These are phyloP conservation scores for Steinernema khuongi DNA, from an alignment of 1,140 invertebrate species.

Conservation along the genomic window DNA sequence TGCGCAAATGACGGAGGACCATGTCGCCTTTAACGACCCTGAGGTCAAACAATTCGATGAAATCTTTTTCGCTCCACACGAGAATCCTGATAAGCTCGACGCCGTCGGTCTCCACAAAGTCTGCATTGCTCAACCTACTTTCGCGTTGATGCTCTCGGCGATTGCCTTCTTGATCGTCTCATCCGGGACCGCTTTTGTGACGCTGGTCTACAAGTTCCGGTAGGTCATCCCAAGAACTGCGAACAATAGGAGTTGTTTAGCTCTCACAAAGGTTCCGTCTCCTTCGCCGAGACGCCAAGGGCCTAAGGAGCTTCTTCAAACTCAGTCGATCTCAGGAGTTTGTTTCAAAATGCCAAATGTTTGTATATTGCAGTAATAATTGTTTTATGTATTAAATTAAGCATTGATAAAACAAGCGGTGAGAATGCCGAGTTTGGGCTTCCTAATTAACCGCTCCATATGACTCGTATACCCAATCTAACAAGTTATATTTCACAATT, in stretches of 20 bases:
- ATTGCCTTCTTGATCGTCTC: background rate
- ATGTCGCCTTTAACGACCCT: background rate
- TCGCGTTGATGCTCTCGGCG: background rate
- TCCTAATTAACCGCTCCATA: too few species aligned
- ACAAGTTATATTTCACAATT: too few species aligned
- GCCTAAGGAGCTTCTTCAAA: background rate
- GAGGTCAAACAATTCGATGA: background rate
- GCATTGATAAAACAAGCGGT: too few species aligned
- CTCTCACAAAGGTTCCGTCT: background rate
- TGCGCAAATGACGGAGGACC: conserved; percentile 9
- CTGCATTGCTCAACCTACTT: background rate
- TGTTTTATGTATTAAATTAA: background rate
- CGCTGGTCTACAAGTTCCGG: background rate
- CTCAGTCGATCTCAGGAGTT: conserved; percentile 15
- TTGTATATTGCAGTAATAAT: conserved; percentile 7
- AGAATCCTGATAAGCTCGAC: background rate
- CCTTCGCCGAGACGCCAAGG: background rate
- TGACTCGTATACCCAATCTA: too few species aligned
- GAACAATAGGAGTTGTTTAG: background rate
- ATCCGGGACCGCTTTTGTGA: background rate
- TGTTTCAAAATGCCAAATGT: background rate
- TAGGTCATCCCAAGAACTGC: background rate
- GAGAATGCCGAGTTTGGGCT: too few species aligned
- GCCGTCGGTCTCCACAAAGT: background rate
- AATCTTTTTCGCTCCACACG: background rate